Base-by-base conservation (phyloP, 2,888 invertebrate species). In the Eupeodes latifasciatus region DNA sequence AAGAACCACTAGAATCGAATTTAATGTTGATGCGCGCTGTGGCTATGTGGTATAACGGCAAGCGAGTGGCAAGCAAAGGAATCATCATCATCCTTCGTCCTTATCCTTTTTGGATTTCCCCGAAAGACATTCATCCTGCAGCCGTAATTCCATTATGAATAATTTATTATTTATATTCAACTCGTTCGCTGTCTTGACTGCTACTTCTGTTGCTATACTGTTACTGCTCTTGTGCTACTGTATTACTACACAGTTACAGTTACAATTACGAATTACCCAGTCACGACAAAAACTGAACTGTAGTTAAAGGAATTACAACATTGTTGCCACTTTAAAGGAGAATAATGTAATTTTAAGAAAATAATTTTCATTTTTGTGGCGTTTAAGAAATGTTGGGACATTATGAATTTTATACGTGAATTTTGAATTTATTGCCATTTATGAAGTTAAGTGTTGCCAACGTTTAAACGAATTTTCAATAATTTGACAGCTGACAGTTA, bases 101-200 rank as follows among this genome's bases (percentile, higher is more conserved):
- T 40, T 27, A 57, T 74, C 61, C 72, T 72, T 75, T 75, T 64
- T 75, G 40, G 69, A 72, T 57, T 69, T 62, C 71, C 61, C 19
- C 61, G 67, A 71, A 85, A 88, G 88, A 84, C 88, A 85, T 85
- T 81, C 88, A 88, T 88, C 88, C 88, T 85, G 81, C 78, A 85
- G 85, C 66, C 81, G 85, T 88, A 78, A 88, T 88, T 81, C 81
- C 88, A 81, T 85, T 88, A 88, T 85, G 88, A 88, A 88, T 88
- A 85, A 88, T 88, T 88, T 88, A 85, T 88, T 88, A 88, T 85
- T 87, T 83, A 85, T 81, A 85, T 85, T 81, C 87, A 87, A 88
- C 88, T 85, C 85, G 84, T 88, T 88, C 69, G 64, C 69, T 85
- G 85, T 88, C 81, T 84, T 81, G 81, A 71, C 82, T 77, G 81